Percentiles rank a stretch among this genome's conserved stretches.
These are phyloP conservation scores for Chrysodeixis includens DNA, from an alignment of 2,888 invertebrate species.

Conservation along the genomic window DNA sequence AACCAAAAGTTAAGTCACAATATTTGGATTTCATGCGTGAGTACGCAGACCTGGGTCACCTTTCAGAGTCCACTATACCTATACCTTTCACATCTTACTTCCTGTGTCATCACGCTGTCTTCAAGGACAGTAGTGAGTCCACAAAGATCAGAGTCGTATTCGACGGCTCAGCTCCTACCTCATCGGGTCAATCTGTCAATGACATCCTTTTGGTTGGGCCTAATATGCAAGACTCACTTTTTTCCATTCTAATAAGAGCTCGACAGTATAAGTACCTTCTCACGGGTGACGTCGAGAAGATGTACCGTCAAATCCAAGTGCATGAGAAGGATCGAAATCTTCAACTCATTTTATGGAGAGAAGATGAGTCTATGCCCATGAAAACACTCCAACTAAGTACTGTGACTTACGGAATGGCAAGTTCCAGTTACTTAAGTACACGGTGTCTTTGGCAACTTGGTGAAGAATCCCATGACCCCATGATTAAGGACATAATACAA, in stretches of 20 bases:
- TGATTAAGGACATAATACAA: constrained; percentile 44
- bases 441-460: constrained; percentile 44
- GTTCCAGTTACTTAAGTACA: constrained; percentile 46
- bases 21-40: neutral
- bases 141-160: too few relatives aligned
- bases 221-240: constrained; percentile 39
- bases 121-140: constrained; percentile 23
- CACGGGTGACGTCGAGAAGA: constrained; percentile 34
- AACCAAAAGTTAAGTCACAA: neutral
- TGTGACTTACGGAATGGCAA: constrained; percentile 49
- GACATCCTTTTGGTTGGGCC: too few relatives aligned
- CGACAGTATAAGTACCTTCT: constrained; percentile 31
- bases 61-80: neutral
- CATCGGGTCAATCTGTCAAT: too few relatives aligned
- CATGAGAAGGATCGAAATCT: constrained; percentile 6
- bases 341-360: constrained; percentile 19
- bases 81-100: constrained; percentile 16
- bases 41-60: neutral
- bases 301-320: constrained; percentile 26
- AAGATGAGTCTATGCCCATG: constrained; percentile 14
- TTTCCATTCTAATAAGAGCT: constrained; percentile 26
- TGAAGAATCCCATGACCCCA: constrained; percentile 28
- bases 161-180: too few relatives aligned
- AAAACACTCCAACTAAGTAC: too few relatives aligned
- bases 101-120: constrained; percentile 33